Evolutionary conservation across 2,888 invertebrate species (phyloP), one percentile per base, ranked within the genome.

Genomic region (Eupithecia dodoneata): DNA sequence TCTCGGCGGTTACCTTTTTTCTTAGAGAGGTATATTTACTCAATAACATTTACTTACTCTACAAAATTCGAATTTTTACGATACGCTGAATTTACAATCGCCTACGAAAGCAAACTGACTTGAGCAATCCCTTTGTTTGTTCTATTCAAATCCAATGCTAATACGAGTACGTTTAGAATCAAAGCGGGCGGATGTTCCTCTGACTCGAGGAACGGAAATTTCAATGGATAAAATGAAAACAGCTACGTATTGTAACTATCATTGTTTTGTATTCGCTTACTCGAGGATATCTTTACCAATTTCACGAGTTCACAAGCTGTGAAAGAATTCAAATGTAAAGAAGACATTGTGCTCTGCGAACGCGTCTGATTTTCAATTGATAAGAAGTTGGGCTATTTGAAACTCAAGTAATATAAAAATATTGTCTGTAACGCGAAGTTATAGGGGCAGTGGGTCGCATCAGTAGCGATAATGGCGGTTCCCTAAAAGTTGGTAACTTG

Each of bases 121-220:
- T 88, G 92, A 93, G 88, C 92, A 94, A 93, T 93, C 94, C 94
- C 93, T 94, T 94, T 94, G 94, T 94, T 94, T 94, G 94, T 94
- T 92, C 93, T 94, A 94, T 94, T 94, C 94, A 94, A 94, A 94
- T 94, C 88, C 91, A 91, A 94, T 94, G 94, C 93, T 94, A 94
- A 94, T 94, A 94, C 93, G 92, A 94, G 94, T 94, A 94, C 76
- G 76, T 76, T 78, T 90, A 87, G 93, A 93, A 94, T 93, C 94
- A 93, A 93, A 93, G 92, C 90, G 90, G 91, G 90, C 91, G 91
- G 90, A 91, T 91, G 91, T 90, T 93, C 90, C 90, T 90, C 91
- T 92, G 91, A 91, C 87, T 88, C 86, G 85, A 88, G 87, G 89
- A 92, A 89, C 88, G 89, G 87, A 92, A 91, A 92, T 91, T 91